A percentile compares a stretch with the other conserved stretches of the same genome.
These are phyloP conservation scores for Cassiopea xamachana DNA, from an alignment of 30 jellyfish, hydroid and myxozoan genomes.

Conservation along the genomic window DNA sequence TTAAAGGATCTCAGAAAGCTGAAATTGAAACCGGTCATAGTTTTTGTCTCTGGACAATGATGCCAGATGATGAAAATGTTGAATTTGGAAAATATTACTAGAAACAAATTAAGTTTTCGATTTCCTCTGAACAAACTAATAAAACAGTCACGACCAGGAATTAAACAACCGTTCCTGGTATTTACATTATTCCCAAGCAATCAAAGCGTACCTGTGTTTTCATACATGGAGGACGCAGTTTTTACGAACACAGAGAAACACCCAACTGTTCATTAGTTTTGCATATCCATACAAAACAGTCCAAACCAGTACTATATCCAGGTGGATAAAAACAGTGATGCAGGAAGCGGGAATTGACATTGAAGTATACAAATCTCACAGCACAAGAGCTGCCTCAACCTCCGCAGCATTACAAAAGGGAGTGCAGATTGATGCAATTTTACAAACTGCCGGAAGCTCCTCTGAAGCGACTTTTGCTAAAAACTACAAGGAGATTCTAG, in stretches of 20 bases:
- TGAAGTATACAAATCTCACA: background rate
- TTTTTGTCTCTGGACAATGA: background rate
- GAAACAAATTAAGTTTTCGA: background rate
- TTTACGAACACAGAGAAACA: background rate
- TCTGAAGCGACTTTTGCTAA: background rate
- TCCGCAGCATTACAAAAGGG: background rate
- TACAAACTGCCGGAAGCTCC: background rate
- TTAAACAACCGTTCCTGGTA: background rate
- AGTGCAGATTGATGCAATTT: background rate
- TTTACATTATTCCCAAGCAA: background rate
- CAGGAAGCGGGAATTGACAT: background rate
- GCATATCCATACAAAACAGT: slow-evolving; percentile 13
- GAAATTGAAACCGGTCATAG: background rate
- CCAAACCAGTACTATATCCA: slow-evolving; percentile 7
- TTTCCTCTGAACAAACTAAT: background rate
- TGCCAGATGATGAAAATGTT: slow-evolving; percentile 6
- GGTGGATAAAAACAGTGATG: background rate
- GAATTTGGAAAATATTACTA: background rate
- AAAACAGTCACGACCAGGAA: background rate
- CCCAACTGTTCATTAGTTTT: background rate
- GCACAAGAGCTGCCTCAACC: slow-evolving; percentile 4
- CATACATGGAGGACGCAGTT: background rate
- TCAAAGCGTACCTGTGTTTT: background rate
- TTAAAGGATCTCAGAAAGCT: background rate
- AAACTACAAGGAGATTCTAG: background rate